These are phyloP conservation scores for Oryzias woworae DNA, from an alignment of 2,113 vertebrate genomes.

Conservation along the genomic window DNA sequence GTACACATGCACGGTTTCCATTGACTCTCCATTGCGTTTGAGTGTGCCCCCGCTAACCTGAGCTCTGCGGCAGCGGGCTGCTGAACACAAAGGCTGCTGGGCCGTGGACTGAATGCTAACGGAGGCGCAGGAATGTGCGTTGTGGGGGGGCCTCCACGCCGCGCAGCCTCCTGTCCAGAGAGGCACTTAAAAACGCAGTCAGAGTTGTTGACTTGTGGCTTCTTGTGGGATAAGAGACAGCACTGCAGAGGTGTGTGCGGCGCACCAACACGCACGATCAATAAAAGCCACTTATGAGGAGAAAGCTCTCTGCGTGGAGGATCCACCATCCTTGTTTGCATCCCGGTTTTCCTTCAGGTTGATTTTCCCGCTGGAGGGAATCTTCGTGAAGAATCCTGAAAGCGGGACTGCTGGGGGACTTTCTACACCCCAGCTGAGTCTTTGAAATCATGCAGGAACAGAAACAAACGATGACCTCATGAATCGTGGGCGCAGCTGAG, in stretches of 20 bases:
- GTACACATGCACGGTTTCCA: conserved; percentile 21
- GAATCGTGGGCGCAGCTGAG: too few species aligned
- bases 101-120: conserved; percentile 72
- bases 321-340: conserved; percentile 16
- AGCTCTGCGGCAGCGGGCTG: conserved; percentile 5
- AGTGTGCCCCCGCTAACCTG: conserved; percentile 16
- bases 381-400: background rate
- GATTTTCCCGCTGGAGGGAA: background rate
- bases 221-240: conserved; percentile 37
- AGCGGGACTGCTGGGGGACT: background rate
- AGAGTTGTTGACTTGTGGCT: conserved; percentile 55
- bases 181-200: conserved; percentile 57
- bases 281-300: conserved; percentile 57
- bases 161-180: conserved; percentile 15
- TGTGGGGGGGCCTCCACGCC: conserved; percentile 12
- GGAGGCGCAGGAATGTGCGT: conserved; percentile 57
- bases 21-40: conserved; percentile 47
- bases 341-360: conserved; percentile 12
- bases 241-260: conserved; percentile 31
- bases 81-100: conserved; percentile 65
- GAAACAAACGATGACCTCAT: too few species aligned
- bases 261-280: conserved; percentile 49
- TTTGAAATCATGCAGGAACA: conserved; percentile 24
- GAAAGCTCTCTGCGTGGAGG: conserved; percentile 52
- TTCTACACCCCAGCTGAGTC: conserved; percentile 29